Evolutionary conservation across 30 jellyfish, hydroid and myxozoan genomes (phyloP), one percentile per base, ranked within the genome.

Genomic region (Cassiopea andromeda): DNA sequence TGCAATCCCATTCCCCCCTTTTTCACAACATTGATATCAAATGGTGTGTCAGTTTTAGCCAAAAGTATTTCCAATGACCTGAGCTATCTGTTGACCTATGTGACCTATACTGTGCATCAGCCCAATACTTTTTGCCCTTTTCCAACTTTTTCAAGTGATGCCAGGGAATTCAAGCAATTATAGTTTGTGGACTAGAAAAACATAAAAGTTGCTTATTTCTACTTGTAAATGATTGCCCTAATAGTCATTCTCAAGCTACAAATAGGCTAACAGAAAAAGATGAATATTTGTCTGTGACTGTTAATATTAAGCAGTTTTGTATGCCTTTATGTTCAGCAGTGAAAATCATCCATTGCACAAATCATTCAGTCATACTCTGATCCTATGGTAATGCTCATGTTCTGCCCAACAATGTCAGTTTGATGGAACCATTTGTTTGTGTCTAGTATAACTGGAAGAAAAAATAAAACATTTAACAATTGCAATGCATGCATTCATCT

Each of bases 391-490:
- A 93, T 93, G 91, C 98, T 93, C 92, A 93, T 80, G 46, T 93
- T 75, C 43, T 87, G 91, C 5, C 96, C 96, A 19, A 76, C 96
- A 50, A 93, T 85, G 77, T 93, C 92, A 15, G 98, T 93, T 78
- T 90, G 97, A 75, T 93, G 98, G 61, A 93, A 93, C 98, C 98
- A 93, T 71, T 87, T 77, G 89, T 93, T 93, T 67, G 98, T 93
- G 84, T 93, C 98, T 74, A 93, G 50, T 16, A 93, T 82, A 45
- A 93, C 98, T 87, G 85, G 60, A 91, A 77, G 58, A 47, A 45
- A 78, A 14, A 64, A 17, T 5, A 64, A 13, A 4, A 5, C 38
- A 14, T 13, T 5, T 13, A 4, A 9, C 15, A 64, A 5, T 4
- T 64, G 12, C 10, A 54, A 3, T 3, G 12, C 64, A 3, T 54